phyloP scores from a whole-genome alignment of 2,113 vertebrate genomes.

The Halcyon malimbica region DNA sequence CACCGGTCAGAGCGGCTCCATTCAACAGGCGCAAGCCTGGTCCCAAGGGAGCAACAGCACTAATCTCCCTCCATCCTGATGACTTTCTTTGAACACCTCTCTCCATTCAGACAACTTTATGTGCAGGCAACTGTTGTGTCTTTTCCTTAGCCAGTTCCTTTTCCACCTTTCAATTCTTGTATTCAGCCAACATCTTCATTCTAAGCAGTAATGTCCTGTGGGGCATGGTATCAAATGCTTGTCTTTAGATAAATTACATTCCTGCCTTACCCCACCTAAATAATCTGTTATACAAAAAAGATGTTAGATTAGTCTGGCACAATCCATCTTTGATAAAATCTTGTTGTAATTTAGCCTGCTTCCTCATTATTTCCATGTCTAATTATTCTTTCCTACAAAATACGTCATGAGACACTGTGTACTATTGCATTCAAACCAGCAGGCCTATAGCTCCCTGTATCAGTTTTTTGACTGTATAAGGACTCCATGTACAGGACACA shows the following conservation, averaged over 20 bases:
- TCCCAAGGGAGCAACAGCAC: neutral
- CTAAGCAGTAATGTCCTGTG: neutral
- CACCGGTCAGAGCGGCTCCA: neutral
- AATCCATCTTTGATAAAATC: constrained; percentile 53
- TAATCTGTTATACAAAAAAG: neutral
- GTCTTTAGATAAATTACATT: neutral
- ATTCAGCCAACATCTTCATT: neutral
- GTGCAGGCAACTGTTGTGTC: neutral
- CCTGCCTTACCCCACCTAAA: constrained; percentile 23
- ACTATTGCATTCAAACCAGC: neutral
- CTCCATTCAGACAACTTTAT: neutral
- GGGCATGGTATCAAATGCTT: neutral
- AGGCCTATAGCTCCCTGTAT: neutral
- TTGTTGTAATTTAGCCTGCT: constrained; percentile 1
- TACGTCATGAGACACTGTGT: neutral
- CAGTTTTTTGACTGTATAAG: neutral
- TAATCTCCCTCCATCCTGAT: neutral
- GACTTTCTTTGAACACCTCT: neutral
- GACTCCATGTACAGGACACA: neutral
- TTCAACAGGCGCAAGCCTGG: neutral
- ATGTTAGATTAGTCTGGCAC: constrained; percentile 31
- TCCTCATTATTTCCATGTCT: constrained; percentile 52
- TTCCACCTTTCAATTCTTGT: neutral
- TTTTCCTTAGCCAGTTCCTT: neutral
- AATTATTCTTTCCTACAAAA: constrained; percentile 35